phyloP scores from a whole-genome alignment of 1,140 invertebrate species.

The Drosophila takahashii region DNA sequence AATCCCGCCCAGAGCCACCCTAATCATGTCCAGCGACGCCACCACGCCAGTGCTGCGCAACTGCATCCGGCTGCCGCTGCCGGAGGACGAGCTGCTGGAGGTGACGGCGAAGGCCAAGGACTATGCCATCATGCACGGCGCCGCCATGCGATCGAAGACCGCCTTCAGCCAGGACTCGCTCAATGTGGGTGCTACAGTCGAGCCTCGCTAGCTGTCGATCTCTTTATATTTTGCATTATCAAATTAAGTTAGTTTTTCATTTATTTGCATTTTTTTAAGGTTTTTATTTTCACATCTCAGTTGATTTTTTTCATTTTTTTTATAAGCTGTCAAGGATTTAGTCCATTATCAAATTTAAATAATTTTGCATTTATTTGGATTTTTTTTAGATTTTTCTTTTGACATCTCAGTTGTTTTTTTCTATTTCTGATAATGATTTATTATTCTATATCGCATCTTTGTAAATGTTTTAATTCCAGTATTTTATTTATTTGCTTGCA shows the following conservation, averaged over 20 bases:
- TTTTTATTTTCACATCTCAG: no score
- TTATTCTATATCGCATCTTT: no score
- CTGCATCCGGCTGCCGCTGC: conserved; percentile 88
- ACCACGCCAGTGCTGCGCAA: conserved; percentile 68
- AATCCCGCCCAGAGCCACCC: not conserved
- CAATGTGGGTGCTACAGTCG: conserved; percentile 84
- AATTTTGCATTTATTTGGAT: no score
- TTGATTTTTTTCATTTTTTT: no score
- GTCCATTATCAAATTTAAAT: not conserved
- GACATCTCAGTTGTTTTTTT: no score
- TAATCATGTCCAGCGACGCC: conserved; percentile 57
- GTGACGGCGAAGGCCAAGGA: conserved; percentile 91
- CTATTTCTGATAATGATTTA: no score
- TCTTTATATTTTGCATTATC: not conserved
- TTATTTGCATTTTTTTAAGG: no score
- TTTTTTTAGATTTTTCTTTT: no score
- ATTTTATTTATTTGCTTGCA: no score
- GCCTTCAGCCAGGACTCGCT: conserved; percentile 89
- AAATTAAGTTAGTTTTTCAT: not conserved
- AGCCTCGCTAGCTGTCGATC: not conserved
- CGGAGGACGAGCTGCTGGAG: conserved; percentile 87
- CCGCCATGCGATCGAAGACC: conserved; percentile 90
- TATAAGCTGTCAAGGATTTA: no score
- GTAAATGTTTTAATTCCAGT: no score
- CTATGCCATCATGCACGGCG: conserved; percentile 93